Evolutionary conservation across 2,888 invertebrate genomes (phyloP).

Genomic region (Acanthosepion pharaonis): DNA sequence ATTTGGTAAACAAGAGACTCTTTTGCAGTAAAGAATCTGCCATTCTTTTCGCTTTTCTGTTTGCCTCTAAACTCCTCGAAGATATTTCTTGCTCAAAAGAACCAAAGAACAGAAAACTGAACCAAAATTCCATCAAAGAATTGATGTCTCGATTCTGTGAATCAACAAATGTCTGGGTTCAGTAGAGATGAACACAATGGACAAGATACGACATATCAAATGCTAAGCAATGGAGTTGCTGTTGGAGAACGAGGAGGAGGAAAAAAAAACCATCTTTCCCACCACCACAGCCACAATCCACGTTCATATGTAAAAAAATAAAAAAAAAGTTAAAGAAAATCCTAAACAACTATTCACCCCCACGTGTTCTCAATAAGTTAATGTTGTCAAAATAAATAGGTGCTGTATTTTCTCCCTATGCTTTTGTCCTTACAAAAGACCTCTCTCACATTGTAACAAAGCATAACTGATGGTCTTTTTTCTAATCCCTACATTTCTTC

Average conservation of each 20-base stretch:
- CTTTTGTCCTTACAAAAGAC: background rate
- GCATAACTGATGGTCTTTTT: background rate
- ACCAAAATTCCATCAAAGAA: background rate
- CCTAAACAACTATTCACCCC: background rate
- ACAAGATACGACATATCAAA: background rate
- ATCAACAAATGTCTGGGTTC: conserved; percentile 6
- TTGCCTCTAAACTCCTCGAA: conserved; percentile 5
- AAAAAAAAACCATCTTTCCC: background rate
- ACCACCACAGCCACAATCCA: background rate
- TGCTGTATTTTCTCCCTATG: background rate
- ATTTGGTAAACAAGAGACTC: background rate
- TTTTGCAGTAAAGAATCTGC: background rate
- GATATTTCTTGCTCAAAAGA: background rate
- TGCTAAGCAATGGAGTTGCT: background rate
- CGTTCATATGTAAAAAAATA: no score
- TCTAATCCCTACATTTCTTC: background rate
- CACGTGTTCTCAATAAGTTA: background rate
- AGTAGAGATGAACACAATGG: background rate
- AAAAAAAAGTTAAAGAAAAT: no score
- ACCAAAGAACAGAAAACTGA: background rate
- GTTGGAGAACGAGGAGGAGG: no score
- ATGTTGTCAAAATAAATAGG: background rate
- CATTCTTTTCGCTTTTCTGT: background rate
- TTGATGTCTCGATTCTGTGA: background rate
- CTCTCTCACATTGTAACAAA: background rate